phyloP scores from a whole-genome alignment of 2,888 invertebrate species.

The Onchidella celtica region DNA sequence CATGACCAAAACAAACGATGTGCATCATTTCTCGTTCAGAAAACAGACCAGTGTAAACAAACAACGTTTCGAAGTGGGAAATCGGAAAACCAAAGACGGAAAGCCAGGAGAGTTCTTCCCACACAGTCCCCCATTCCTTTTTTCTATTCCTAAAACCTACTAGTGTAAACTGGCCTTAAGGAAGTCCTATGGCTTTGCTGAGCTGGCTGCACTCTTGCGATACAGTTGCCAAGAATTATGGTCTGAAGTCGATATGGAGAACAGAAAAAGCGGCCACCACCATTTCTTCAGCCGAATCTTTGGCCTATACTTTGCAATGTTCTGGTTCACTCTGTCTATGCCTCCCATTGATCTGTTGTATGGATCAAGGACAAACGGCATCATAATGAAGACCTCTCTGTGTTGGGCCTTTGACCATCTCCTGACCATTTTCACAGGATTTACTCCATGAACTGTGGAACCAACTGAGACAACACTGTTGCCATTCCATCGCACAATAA shows the following conservation, averaged over 20 bases:
- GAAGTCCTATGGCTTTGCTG: neutral
- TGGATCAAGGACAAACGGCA: neutral
- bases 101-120: no score
- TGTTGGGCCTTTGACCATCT: neutral
- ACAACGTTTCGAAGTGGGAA: no score
- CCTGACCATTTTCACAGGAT: neutral
- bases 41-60: no score
- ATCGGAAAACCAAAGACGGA: no score
- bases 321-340: neutral
- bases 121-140: no score
- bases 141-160: no score
- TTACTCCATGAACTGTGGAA: neutral
- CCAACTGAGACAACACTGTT: neutral
- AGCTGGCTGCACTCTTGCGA: neutral
- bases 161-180: no score
- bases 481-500: neutral
- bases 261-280: neutral
- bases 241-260: neutral
- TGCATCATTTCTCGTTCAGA: no score
- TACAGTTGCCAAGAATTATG: neutral
- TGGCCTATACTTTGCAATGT: neutral
- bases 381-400: neutral
- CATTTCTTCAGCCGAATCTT: neutral
- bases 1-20: no score
- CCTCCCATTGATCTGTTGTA: neutral